Evolutionary conservation across 2,888 invertebrate genomes (phyloP), one percentile per base, ranked within the genome.

Genomic region (Agrotis puta): DNA sequence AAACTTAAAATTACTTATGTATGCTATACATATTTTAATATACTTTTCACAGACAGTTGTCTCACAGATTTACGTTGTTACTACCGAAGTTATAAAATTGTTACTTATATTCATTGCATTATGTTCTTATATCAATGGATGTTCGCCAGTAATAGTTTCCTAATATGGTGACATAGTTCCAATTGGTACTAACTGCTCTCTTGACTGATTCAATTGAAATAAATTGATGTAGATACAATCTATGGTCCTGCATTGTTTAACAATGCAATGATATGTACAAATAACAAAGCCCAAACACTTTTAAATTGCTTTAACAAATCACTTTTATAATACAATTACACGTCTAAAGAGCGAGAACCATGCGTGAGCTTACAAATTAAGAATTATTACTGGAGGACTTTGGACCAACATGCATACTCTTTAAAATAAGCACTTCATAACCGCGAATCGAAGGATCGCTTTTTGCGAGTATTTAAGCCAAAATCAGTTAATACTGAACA

Each of bases 161-260:
- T 86, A 85, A 87, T 88, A 87, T 85, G 77, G 78, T 81, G 82
- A 86, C 82, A 83, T 79, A 77, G 74, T 76, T 82, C 85, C 90
- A 93, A 92, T 92, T 92, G 93, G 85, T 88, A 79, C 74, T 77
- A 88, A 87, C 77, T 80, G 84, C 81, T 72, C 69, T 83, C 71
- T 72, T 80, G 85, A 85, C 85, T 81, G 84, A 84, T 87, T 88
- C 89, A 93, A 94, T 94, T 94, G 93, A 89, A 90, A 90, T 86
- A 91, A 93, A 94, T 94, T 93, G 91, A 87, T 88, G 85, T 85
- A 82, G 84, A 78, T 82, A 86, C 79, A 81, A 78, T 77, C 66
- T 80, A 74, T 75, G 72, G 51, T 68, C 33, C 63, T 65, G 63
- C 81, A 84, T 78, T 83, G 85, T 85, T 81, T 75, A 74, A 87